These are phyloP conservation scores for Dicrurus megarhynchus DNA, from an alignment of 2,113 vertebrate species.

Conservation along the genomic window DNA sequence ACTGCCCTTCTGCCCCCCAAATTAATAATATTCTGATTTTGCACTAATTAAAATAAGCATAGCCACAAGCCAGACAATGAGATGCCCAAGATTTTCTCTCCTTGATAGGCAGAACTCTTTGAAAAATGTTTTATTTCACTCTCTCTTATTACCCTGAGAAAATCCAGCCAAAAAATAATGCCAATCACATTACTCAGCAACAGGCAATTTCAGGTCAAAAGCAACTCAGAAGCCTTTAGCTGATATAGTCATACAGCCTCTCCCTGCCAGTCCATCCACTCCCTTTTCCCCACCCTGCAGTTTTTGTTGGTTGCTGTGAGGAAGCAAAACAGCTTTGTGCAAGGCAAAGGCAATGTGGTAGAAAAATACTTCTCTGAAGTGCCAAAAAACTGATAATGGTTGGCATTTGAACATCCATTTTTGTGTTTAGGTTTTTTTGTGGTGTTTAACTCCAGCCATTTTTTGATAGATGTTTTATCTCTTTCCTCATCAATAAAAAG, in stretches of 20 bases:
- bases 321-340: not conserved
- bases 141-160: not conserved
- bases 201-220: not conserved
- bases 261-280: not conserved
- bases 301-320: not conserved
- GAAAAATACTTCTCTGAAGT: not conserved
- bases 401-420: not conserved
- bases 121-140: not conserved
- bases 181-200: not conserved
- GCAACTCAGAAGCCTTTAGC: not conserved
- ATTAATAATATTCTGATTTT: not conserved
- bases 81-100: not conserved
- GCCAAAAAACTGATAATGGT: not conserved
- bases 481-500: not conserved
- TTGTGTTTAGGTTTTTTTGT: not conserved
- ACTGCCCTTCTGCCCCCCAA: not conserved
- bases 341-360: not conserved
- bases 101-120: not conserved
- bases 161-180: not conserved
- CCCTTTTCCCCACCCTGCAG: fast-evolving
- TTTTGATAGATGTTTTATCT: not conserved
- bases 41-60: not conserved
- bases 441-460: not conserved
- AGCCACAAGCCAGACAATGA: not conserved
- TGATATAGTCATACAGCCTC: not conserved